Evolutionary conservation across 1,140 invertebrate species (phyloP).

Genomic region (Lerema accius): DNA sequence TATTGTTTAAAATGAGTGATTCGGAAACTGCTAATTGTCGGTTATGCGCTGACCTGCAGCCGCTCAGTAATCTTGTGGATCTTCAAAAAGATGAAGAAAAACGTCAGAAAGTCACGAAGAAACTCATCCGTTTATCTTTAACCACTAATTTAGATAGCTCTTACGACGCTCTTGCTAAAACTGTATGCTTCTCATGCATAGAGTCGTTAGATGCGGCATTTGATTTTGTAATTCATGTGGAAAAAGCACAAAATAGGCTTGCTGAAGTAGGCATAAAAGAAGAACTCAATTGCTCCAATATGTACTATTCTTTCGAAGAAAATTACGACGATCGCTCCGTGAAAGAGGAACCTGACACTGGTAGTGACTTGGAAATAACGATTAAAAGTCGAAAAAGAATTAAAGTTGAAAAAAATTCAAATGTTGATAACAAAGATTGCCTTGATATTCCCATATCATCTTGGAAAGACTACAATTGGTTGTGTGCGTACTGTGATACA

Average conservation of each 20-base stretch:
- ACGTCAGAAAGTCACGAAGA: background rate
- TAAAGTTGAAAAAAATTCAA: too few relatives aligned
- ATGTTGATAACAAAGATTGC: too few relatives aligned
- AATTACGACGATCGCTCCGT: slow-evolving; percentile 9
- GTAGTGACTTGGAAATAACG: too few relatives aligned
- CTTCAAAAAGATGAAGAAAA: too few relatives aligned
- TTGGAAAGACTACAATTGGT: slow-evolving; percentile 64
- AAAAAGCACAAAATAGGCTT: slow-evolving; percentile 49
- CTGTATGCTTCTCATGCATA: slow-evolving; percentile 58
- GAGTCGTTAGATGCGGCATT: slow-evolving; percentile 56
- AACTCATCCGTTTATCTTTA: background rate
- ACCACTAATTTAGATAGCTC: slow-evolving; percentile 26
- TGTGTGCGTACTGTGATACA: slow-evolving; percentile 59
- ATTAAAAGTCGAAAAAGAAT: too few relatives aligned
- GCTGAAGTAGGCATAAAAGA: too few relatives aligned
- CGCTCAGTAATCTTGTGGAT: too few relatives aligned
- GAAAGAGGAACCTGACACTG: slow-evolving; percentile 20
- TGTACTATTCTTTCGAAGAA: slow-evolving; percentile 24
- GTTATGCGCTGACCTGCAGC: too few relatives aligned
- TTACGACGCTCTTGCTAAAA: slow-evolving; percentile 50
- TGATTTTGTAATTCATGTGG: slow-evolving; percentile 52
- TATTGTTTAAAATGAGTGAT: too few relatives aligned
- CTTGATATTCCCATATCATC: slow-evolving; percentile 35
- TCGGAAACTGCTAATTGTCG: too few relatives aligned
- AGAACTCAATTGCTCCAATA: background rate